These are phyloP conservation scores for Vireo griseus DNA, from an alignment of 2,797 vertebrate species.

Conservation along the genomic window DNA sequence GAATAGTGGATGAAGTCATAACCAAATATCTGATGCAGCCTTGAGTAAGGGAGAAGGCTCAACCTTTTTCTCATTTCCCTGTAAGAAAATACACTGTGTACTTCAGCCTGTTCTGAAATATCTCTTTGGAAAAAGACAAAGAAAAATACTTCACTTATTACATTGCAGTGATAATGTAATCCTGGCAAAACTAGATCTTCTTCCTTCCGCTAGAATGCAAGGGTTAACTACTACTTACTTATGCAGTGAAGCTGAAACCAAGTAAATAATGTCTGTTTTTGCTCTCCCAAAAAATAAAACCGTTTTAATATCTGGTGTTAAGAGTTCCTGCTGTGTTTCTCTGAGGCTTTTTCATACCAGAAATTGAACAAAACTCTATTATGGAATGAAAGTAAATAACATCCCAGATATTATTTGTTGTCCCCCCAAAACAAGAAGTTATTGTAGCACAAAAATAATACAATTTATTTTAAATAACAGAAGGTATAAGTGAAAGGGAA, in stretches of 20 bases:
- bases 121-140: background rate
- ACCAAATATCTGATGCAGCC: background rate
- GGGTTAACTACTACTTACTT: background rate
- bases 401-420: background rate
- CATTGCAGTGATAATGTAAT: background rate
- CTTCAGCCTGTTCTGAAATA: background rate
- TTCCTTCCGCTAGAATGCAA: background rate
- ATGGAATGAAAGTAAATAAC: conserved; percentile 56
- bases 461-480: conserved; percentile 32
- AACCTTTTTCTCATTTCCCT: background rate
- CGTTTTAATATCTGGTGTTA: conserved; percentile 19
- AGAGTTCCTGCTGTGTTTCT: conserved; percentile 1
- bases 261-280: conserved; percentile 20
- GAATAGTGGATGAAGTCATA: background rate
- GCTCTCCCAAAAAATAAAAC: background rate
- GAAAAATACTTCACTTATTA: background rate
- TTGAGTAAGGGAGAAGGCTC: background rate
- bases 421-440: background rate
- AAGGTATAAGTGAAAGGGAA: background rate
- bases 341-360: conserved; percentile 38
- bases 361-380: conserved; percentile 35
- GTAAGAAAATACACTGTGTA: background rate
- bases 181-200: background rate
- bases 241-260: background rate
- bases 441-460: background rate